Conservation (phyloP, 2,797 vertebrate genomes). For the Sebastes vulpes region DNA sequence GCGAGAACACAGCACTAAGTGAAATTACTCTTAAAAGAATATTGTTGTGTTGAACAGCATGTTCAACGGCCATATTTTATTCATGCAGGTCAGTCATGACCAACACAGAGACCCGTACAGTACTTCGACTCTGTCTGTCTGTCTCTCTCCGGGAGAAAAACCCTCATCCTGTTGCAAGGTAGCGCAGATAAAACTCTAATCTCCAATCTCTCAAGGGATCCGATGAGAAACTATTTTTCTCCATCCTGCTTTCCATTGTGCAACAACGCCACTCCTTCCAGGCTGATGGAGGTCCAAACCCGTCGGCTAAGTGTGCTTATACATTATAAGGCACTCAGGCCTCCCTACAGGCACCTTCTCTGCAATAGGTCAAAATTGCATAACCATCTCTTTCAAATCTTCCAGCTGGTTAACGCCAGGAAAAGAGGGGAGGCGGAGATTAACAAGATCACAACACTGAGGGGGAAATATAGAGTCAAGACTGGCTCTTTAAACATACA, state of each 20-base stretch:
- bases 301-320: conserved; percentile 51
- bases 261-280: conserved; percentile 39
- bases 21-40: conserved; percentile 79
- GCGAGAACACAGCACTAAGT: conserved; percentile 48
- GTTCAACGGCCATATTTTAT: conserved; percentile 72
- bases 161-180: conserved; percentile 54
- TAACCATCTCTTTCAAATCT: conserved; percentile 49
- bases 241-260: conserved; percentile 43
- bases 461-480: not conserved
- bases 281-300: conserved; percentile 27
- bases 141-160: conserved; percentile 41
- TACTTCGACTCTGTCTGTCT: conserved; percentile 39
- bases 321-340: conserved; percentile 54
- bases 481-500: not conserved
- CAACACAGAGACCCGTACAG: conserved; percentile 51
- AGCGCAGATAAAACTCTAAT: conserved; percentile 57
- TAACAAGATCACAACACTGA: conserved; percentile 26
- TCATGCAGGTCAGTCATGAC: conserved; percentile 59
- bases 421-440: conserved; percentile 20
- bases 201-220: conserved; percentile 61
- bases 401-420: conserved; percentile 32
- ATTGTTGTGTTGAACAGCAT: conserved; percentile 73
- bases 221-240: conserved; percentile 61
- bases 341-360: conserved; percentile 31
- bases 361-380: conserved; percentile 53